Evolutionary conservation across 2,888 invertebrate genomes (phyloP).

Genomic region (Proisotoma minuta): DNA sequence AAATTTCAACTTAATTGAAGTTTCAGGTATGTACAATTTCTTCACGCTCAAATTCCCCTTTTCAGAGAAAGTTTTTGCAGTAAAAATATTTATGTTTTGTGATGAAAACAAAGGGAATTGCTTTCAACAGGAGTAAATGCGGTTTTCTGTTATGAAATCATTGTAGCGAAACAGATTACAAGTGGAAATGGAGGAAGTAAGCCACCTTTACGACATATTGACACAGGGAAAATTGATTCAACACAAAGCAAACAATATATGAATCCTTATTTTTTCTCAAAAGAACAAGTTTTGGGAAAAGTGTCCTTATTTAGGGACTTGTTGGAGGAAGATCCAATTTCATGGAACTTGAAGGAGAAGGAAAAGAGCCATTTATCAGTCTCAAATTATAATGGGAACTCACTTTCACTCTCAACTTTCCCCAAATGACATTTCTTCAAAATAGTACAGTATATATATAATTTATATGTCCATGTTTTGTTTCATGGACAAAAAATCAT

Average conservation of each 20-base stretch:
- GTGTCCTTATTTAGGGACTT: too few relatives aligned
- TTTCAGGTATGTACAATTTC: too few relatives aligned
- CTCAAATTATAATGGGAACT: constrained; percentile 18
- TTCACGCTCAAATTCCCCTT: too few relatives aligned
- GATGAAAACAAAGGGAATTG: too few relatives aligned
- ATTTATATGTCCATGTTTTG: not conserved
- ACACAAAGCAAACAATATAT: not conserved
- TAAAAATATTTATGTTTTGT: too few relatives aligned
- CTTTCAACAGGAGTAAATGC: too few relatives aligned
- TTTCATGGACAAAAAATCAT: not conserved
- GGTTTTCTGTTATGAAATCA: too few relatives aligned
- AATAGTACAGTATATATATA: not conserved
- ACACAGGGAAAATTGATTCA: not conserved
- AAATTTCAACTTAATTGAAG: too few relatives aligned
- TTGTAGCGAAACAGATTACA: too few relatives aligned
- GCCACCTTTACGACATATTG: not conserved
- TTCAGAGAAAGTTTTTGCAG: too few relatives aligned
- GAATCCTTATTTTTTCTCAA: not conserved
- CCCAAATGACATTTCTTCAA: too few relatives aligned
- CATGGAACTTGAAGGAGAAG: constrained; percentile 12
- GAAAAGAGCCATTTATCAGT: constrained; percentile 14
- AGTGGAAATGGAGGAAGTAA: too few relatives aligned
- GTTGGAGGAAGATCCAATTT: constrained; percentile 15
- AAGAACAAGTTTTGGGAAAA: not conserved
- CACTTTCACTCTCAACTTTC: not conserved